These are phyloP conservation scores for Mormyrus iriodes DNA, from an alignment of 2,113 vertebrate species.

Conservation along the genomic window DNA sequence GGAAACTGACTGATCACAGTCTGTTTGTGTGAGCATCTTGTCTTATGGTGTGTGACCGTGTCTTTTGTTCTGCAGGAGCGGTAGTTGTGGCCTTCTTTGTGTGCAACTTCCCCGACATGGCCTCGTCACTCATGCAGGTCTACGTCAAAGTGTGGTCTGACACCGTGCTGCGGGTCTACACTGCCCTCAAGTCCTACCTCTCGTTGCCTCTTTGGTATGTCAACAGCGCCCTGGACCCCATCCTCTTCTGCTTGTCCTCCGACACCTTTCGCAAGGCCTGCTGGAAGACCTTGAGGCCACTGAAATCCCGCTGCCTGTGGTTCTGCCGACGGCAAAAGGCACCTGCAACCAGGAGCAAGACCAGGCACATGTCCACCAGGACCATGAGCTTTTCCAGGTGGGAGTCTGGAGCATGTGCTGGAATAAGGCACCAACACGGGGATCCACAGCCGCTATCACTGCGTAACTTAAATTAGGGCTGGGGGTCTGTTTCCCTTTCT, in stretches of 20 bases:
- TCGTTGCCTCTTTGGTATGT: constrained; percentile 68
- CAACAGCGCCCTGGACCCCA: constrained; percentile 62
- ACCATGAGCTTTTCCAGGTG: constrained; percentile 28
- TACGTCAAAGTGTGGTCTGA: constrained; percentile 60
- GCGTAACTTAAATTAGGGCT: constrained; percentile 12
- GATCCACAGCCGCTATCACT: constrained; percentile 32
- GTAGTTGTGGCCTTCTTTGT: constrained; percentile 63
- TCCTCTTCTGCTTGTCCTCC: constrained; percentile 68
- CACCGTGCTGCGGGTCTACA: constrained; percentile 53
- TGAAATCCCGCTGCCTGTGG: constrained; percentile 36
- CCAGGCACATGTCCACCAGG: constrained; percentile 26
- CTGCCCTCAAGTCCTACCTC: constrained; percentile 60
- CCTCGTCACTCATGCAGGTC: constrained; percentile 65
- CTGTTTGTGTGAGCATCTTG: not conserved
- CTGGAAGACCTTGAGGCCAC: constrained; percentile 50
- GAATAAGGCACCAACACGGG: not conserved
- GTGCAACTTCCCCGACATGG: constrained; percentile 66
- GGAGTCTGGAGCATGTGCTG: constrained; percentile 20
- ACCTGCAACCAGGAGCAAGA: not conserved
- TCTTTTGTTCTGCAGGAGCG: constrained; percentile 48
- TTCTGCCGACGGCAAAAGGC: constrained; percentile 1
- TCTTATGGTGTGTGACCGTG: not conserved
- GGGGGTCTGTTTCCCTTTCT: not conserved
- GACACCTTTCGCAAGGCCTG: constrained; percentile 60
- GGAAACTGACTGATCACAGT: not conserved